Evolutionary conservation across 2,113 vertebrate species (phyloP).

Genomic region (Rhynchomys soricoides): DNA sequence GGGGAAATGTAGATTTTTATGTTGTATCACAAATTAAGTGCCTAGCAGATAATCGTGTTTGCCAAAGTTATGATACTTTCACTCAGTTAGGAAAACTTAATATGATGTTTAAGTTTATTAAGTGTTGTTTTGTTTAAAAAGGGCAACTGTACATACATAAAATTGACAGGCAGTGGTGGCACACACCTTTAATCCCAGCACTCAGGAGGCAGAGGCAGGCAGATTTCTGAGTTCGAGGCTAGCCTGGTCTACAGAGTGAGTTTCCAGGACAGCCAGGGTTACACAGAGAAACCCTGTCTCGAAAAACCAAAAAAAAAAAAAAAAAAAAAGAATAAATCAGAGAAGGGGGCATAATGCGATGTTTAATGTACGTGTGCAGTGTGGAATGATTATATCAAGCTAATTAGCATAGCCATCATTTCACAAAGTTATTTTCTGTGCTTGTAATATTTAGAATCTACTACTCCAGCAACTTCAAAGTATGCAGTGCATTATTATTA

Average conservation of each 20-base stretch:
- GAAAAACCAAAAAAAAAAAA: too few species aligned
- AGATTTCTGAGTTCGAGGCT: too few species aligned
- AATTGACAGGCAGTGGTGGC: too few species aligned
- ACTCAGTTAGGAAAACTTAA: neutral
- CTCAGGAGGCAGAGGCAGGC: too few species aligned
- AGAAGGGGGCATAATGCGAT: neutral
- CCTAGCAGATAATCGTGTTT: neutral
- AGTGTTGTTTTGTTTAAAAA: neutral
- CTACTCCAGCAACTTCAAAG: neutral
- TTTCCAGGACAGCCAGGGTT: too few species aligned
- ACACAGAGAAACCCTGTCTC: too few species aligned
- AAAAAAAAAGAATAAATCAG: conserved; percentile 29
- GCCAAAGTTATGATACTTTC: neutral
- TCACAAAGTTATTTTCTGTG: neutral
- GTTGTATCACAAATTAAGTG: neutral
- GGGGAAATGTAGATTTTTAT: neutral
- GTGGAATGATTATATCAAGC: neutral
- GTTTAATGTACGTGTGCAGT: neutral
- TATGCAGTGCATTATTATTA: neutral
- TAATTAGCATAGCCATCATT: neutral
- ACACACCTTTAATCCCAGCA: too few species aligned
- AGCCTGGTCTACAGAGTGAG: too few species aligned
- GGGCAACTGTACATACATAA: neutral
- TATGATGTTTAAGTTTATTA: too few species aligned
- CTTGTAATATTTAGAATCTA: neutral